Percentiles rank a stretch among this genome's conserved stretches.
These are phyloP conservation scores for Urocynchramus pylzowi DNA, from an alignment of 2,113 vertebrate species.

Conservation along the genomic window DNA sequence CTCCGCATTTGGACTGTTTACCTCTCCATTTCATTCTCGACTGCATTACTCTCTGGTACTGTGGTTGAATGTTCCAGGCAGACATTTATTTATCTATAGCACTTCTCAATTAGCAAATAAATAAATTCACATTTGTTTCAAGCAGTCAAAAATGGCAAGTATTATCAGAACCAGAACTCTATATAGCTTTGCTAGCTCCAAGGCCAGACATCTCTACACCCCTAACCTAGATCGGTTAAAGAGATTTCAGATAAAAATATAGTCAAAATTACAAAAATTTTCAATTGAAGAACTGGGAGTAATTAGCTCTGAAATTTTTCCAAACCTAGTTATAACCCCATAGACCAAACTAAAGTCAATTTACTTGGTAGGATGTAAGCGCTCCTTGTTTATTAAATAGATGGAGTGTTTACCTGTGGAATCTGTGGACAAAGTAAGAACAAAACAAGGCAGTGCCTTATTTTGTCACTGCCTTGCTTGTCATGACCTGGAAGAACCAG, in stretches of 20 bases:
- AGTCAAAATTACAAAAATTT: not conserved
- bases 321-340: not conserved
- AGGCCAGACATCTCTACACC: not conserved
- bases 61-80: not conserved
- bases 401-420: not conserved
- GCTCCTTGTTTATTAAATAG: not conserved
- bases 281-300: not conserved
- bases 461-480: not conserved
- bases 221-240: not conserved
- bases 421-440: not conserved
- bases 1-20: not conserved
- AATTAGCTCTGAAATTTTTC: not conserved
- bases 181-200: not conserved
- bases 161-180: not conserved
- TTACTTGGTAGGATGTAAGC: not conserved
- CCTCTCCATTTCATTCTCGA: not conserved
- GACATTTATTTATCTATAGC: not conserved
- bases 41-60: not conserved
- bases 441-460: not conserved
- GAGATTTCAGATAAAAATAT: not conserved
- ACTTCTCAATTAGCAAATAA: not conserved
- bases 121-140: not conserved
- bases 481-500: not conserved
- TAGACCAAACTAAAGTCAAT: not conserved
- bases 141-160: not conserved